phyloP scores from a whole-genome alignment of 1,140 invertebrate species.

The Teleopsis dalmanni region DNA sequence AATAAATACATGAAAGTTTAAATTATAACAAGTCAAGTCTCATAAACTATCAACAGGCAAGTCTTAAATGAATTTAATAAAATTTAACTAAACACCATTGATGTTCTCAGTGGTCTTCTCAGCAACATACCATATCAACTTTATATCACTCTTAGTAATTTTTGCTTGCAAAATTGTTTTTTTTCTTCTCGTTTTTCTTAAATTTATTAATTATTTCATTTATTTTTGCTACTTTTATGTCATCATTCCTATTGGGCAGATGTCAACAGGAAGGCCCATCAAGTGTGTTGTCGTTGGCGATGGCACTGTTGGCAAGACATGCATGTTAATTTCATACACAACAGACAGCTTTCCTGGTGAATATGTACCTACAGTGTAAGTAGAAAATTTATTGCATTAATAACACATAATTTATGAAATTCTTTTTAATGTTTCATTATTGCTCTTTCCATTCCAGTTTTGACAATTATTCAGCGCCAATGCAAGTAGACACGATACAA shows the following conservation, averaged over 20 bases:
- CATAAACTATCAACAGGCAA: too few relatives aligned
- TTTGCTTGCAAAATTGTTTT: too few relatives aligned
- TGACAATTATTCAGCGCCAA: slow-evolving; percentile 95
- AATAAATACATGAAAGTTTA: too few relatives aligned
- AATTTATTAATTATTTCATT: too few relatives aligned
- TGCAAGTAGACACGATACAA: slow-evolving; percentile 94
- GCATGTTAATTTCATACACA: slow-evolving; percentile 98
- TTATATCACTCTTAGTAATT: too few relatives aligned
- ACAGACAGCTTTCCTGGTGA: slow-evolving; percentile 98
- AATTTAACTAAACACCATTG: too few relatives aligned
- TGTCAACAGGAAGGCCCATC: slow-evolving; percentile 82
- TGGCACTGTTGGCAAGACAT: slow-evolving; percentile 96
- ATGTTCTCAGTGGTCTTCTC: too few relatives aligned
- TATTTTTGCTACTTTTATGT: neutral
- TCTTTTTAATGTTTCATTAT: slow-evolving; percentile 13
- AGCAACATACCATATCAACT: too few relatives aligned
- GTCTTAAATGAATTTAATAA: too few relatives aligned
- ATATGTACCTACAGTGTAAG: slow-evolving; percentile 94
- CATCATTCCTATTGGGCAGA: too few relatives aligned
- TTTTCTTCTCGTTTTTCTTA: too few relatives aligned
- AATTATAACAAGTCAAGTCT: too few relatives aligned
- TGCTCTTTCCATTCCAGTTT: slow-evolving; percentile 56
- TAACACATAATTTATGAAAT: slow-evolving; percentile 1
- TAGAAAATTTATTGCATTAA: slow-evolving; percentile 25
- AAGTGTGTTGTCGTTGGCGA: slow-evolving; percentile 72